phyloP scores from a whole-genome alignment of 2,888 invertebrate genomes.

The Melipona beecheii region DNA sequence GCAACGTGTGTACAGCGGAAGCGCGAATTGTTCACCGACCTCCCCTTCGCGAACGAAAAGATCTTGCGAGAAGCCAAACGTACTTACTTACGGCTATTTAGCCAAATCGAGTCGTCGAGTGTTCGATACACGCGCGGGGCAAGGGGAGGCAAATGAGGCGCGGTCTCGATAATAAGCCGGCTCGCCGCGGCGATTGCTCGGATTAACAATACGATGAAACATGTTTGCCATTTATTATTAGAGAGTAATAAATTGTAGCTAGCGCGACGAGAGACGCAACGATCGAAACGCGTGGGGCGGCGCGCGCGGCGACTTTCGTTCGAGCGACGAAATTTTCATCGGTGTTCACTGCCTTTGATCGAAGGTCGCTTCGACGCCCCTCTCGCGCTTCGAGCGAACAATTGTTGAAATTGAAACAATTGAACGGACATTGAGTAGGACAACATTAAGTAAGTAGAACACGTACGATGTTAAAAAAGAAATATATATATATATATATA shows the following conservation, averaged over 20 bases:
- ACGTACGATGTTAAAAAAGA: not conserved
- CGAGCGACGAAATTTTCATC: conserved; percentile 74
- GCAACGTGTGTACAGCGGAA: conserved; percentile 7
- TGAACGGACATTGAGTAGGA: not conserved
- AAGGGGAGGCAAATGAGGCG: not conserved
- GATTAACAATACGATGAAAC: conserved; percentile 7
- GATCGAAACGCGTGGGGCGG: conserved; percentile 10
- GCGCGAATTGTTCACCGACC: conserved; percentile 8
- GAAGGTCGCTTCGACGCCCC: conserved; percentile 64
- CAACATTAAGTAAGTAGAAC: not conserved
- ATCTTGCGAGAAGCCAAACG: not conserved
- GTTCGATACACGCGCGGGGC: too few species aligned
- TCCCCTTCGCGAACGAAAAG: not conserved
- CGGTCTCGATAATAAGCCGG: conserved; percentile 27
- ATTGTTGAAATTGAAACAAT: not conserved
- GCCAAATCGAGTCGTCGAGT: too few species aligned
- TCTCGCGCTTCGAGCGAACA: conserved; percentile 3
- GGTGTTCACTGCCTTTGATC: conserved; percentile 78
- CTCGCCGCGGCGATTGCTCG: conserved; percentile 9
- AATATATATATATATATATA: not conserved
- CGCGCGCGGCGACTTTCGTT: conserved; percentile 69
- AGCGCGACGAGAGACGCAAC: conserved; percentile 33
- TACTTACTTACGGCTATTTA: not conserved
- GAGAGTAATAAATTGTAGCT: conserved; percentile 39
- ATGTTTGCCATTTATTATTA: conserved; percentile 55